Evolutionary conservation across 1,140 invertebrate genomes (phyloP).

Genomic region (Zaprionus vittiger): DNA sequence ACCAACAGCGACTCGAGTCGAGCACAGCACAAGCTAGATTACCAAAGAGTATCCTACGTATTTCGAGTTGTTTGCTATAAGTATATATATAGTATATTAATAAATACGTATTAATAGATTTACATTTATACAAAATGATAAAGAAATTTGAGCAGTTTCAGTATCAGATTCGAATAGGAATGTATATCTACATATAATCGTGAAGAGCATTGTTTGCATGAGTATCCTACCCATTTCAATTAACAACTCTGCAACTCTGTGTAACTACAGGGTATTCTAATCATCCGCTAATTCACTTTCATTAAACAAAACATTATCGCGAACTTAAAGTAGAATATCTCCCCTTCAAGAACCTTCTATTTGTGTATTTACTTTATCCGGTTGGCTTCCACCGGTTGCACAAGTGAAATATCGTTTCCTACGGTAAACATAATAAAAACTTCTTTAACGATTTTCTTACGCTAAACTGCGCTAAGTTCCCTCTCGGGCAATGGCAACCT

Average conservation of each 20-base stretch:
- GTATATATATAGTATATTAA: no score
- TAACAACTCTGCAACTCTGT: no score
- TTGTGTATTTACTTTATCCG: neutral
- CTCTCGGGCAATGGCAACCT: slow-evolving; percentile 35
- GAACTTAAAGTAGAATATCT: neutral
- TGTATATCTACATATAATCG: no score
- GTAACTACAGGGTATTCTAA: no score
- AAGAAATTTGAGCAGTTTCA: no score
- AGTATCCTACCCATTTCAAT: no score
- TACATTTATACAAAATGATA: no score
- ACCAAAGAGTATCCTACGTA: neutral
- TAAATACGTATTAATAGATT: no score
- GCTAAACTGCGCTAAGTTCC: slow-evolving; percentile 10
- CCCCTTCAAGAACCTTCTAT: neutral
- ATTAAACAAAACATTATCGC: neutral
- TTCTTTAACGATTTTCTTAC: slow-evolving; percentile 22
- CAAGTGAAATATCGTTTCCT: slow-evolving; percentile 9
- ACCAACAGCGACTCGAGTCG: neutral
- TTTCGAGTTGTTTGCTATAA: no score
- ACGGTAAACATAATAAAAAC: slow-evolving; percentile 24
- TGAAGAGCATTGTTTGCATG: no score
- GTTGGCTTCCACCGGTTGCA: neutral
- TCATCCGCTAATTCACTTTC: neutral
- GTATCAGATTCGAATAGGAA: no score
- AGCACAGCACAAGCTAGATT: neutral